A percentile compares a stretch with the other conserved stretches of the same genome.
Conservation (phyloP, 1,140 invertebrate species). For the Papilio machaon region DNA sequence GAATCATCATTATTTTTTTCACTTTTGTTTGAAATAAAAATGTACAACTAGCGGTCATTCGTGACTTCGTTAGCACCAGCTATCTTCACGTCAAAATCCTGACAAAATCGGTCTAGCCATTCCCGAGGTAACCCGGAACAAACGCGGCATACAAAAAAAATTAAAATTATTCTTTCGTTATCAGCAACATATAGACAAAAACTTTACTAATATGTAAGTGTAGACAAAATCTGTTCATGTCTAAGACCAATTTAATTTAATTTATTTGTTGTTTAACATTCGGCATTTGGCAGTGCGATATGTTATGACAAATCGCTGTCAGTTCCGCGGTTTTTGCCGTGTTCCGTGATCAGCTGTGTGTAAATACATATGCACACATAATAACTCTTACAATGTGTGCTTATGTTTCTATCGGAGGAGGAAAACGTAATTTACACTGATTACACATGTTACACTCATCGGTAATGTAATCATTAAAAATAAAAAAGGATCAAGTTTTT, state of each 20-base stretch:
- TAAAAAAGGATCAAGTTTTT: not conserved
- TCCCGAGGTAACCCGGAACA: too few species aligned
- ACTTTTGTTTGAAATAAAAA: too few species aligned
- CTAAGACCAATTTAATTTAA: slow-evolving; percentile 33
- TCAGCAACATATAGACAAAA: too few species aligned
- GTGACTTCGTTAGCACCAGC: too few species aligned
- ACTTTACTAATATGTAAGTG: not conserved
- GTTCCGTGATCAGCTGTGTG: slow-evolving; percentile 46
- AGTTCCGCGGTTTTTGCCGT: slow-evolving; percentile 59
- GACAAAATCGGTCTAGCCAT: too few species aligned
- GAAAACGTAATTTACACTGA: slow-evolving; percentile 18
- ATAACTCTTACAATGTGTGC: slow-evolving; percentile 29
- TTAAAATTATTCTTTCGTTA: too few species aligned
- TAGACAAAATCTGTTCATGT: not conserved
- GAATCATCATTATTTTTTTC: too few species aligned
- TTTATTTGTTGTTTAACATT: slow-evolving; percentile 50
- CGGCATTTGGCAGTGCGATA: slow-evolving; percentile 42
- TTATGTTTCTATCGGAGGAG: not conserved
- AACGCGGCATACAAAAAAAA: too few species aligned
- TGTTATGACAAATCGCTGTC: slow-evolving; percentile 54
- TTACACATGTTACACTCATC: not conserved
- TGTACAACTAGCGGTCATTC: too few species aligned
- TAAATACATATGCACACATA: slow-evolving; percentile 1
- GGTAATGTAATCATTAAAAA: slow-evolving; percentile 3
- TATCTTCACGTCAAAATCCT: too few species aligned